Conservation (phyloP, 2,797 vertebrate species). For the Clamator glandarius region DNA sequence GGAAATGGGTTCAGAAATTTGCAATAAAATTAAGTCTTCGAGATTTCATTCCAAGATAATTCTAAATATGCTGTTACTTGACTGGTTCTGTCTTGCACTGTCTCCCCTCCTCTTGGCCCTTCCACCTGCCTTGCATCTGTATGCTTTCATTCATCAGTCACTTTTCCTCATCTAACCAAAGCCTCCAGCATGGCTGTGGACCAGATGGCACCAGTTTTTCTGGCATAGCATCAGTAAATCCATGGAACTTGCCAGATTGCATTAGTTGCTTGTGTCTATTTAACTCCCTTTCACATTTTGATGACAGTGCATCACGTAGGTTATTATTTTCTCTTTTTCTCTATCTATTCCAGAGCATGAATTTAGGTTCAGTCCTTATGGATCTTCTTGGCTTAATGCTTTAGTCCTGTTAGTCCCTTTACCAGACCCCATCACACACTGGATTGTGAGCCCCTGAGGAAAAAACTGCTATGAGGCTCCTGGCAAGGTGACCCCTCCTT, state of each 20-base stretch:
- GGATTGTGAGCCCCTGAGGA: not conserved
- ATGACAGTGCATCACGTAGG: not conserved
- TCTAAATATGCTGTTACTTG: not conserved
- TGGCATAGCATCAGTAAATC: not conserved
- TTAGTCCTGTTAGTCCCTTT: not conserved
- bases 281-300: not conserved
- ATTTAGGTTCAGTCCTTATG: not conserved
- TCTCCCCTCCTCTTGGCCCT: not conserved
- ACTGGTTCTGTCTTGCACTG: not conserved
- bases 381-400: not conserved
- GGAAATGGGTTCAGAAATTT: not conserved
- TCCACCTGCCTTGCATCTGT: not conserved
- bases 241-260: not conserved
- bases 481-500: conserved; percentile 15
- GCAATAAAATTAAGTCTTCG: not conserved
- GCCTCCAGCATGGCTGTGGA: not conserved
- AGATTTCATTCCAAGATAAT: not conserved
- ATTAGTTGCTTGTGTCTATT: not conserved
- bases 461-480: not conserved
- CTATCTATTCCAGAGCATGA: not conserved
- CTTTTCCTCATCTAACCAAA: not conserved
- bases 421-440: not conserved
- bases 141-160: not conserved
- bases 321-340: not conserved
- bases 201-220: conserved; percentile 25